A percentile compares a stretch with the other conserved stretches of the same genome.
These are phyloP conservation scores for Mastomys natalensis DNA, from an alignment of 2,113 vertebrate genomes.

Conservation along the genomic window DNA sequence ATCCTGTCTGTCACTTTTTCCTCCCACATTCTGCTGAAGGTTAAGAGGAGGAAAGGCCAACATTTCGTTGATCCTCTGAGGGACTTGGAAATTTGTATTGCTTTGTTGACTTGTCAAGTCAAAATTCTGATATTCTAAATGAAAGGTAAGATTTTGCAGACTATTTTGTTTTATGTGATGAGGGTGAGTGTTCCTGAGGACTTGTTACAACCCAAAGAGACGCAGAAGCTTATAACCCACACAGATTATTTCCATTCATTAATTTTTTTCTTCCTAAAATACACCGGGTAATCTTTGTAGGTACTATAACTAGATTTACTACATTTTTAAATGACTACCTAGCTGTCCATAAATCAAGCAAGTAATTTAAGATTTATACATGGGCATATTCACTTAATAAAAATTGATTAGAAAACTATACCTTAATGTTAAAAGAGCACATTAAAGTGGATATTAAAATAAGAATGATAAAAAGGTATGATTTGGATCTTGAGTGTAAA, in stretches of 20 bases:
- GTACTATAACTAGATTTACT: background rate
- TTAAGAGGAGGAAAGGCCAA: background rate
- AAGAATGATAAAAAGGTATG: background rate
- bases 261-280: background rate
- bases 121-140: conserved; percentile 2
- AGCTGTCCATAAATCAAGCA: conserved; percentile 12
- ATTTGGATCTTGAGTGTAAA: background rate
- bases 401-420: background rate
- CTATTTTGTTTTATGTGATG: background rate
- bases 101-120: background rate
- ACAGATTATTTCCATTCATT: background rate
- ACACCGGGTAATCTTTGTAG: background rate
- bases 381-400: background rate
- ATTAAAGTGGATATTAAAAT: background rate
- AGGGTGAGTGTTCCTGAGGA: background rate
- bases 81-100: background rate
- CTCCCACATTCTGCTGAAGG: background rate
- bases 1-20: background rate
- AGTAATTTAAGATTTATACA: conserved; percentile 8
- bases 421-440: background rate
- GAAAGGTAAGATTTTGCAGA: background rate
- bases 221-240: background rate
- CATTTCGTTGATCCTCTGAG: background rate
- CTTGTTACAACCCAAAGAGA: background rate
- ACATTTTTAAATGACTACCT: conserved; percentile 46